Percentiles rank a stretch among this genome's conserved stretches.
Conservation (phyloP, 92 coral and sea anemone genomes). For the Epizoanthus stellaris region DNA sequence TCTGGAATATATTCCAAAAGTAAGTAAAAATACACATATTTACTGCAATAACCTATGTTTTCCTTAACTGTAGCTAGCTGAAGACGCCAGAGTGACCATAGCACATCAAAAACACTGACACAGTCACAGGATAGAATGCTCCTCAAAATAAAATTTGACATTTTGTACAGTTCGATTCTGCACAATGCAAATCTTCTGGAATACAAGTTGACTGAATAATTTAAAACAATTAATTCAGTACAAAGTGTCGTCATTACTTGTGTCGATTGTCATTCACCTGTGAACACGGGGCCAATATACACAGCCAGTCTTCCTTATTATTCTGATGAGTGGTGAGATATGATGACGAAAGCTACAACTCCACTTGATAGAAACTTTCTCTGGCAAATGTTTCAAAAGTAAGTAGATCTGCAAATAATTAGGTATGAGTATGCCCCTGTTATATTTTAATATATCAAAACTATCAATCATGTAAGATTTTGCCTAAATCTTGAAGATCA, state of each 20-base stretch:
- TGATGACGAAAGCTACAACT: background rate
- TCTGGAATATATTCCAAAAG: conserved; percentile 76
- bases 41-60: background rate
- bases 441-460: background rate
- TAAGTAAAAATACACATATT: conserved; percentile 30
- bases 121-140: no score
- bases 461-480: background rate
- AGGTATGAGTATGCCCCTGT: no score
- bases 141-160: background rate
- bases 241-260: background rate
- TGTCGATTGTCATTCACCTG: background rate
- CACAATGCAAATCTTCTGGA: background rate
- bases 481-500: background rate
- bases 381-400: conserved; percentile 20
- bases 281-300: conserved; percentile 11
- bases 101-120: no score
- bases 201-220: background rate
- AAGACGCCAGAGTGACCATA: no score
- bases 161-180: background rate
- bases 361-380: conserved; percentile 13
- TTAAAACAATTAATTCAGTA: background rate
- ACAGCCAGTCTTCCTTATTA: background rate
- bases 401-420: background rate
- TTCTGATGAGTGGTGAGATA: background rate
- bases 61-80: background rate